Conservation (phyloP, 2,113 vertebrate genomes). For the Egretta garzetta region DNA sequence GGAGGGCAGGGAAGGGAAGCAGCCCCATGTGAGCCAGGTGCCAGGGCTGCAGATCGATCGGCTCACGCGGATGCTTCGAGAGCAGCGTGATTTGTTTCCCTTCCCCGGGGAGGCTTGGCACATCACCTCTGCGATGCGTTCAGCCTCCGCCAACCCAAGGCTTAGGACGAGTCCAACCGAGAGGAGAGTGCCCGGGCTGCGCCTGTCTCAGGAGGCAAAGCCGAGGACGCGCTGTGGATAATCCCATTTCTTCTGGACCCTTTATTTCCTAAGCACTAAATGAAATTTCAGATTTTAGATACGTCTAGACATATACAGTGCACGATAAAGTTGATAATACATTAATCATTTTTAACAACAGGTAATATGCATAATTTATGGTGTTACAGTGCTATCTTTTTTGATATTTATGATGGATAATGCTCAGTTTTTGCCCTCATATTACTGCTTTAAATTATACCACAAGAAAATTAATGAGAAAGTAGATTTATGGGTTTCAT, state of each 20-base stretch:
- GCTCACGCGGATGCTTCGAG: neutral
- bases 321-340: conserved; percentile 83
- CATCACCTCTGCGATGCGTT: neutral
- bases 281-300: conserved; percentile 77
- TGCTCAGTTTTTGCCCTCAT: conserved; percentile 88
- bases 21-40: neutral
- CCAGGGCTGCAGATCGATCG: fast-evolving
- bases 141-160: neutral
- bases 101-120: neutral
- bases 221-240: neutral
- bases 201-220: neutral
- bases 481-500: conserved; percentile 99
- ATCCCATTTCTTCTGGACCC: conserved; percentile 3
- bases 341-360: conserved; percentile 90
- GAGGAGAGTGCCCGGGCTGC: neutral
- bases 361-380: conserved; percentile 90
- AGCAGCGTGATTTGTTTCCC: neutral
- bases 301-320: conserved; percentile 75
- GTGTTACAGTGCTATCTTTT: conserved; percentile 91
- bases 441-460: conserved; percentile 98
- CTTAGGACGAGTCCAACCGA: neutral
- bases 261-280: conserved; percentile 57
- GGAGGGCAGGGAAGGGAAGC: neutral
- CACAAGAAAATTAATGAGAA: conserved; percentile 97
- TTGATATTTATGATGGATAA: conserved; percentile 99